A percentile compares a stretch with the other conserved stretches of the same genome.
phyloP scores from a whole-genome alignment of 2,113 vertebrate genomes.

The Fulica atra region DNA sequence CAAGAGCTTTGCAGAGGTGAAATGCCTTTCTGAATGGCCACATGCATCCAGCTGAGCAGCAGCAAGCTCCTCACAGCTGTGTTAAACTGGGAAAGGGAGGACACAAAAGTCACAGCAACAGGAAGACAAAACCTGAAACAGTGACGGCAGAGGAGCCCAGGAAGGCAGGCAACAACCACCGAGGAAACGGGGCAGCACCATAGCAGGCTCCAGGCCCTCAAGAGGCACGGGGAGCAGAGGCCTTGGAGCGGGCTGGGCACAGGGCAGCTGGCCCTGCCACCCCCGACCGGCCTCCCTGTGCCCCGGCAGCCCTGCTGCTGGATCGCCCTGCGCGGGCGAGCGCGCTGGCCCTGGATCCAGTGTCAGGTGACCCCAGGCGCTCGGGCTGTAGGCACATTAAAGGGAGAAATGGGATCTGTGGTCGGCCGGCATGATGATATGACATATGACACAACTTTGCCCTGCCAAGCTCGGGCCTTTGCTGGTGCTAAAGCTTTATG shows the following conservation, averaged over 20 bases:
- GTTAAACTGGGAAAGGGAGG: neutral
- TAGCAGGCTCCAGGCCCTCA: neutral
- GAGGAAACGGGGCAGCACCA: neutral
- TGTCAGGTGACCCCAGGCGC: neutral
- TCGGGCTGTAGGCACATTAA: too few species aligned
- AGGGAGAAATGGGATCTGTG: neutral
- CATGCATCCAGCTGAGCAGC: neutral
- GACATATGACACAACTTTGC: neutral
- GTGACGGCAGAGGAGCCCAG: neutral
- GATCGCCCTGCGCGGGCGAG: too few species aligned
- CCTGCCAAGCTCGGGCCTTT: neutral
- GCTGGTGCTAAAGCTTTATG: neutral
- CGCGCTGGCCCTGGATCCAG: too few species aligned
- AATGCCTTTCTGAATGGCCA: neutral
- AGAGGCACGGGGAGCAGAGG: neutral
- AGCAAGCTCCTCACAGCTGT: neutral
- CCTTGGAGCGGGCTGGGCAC: rapidly evolving
- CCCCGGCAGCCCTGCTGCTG: neutral
- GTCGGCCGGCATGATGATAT: neutral
- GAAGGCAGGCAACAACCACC: neutral
- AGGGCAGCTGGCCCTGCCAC: neutral
- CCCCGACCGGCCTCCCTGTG: neutral
- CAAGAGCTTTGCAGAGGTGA: neutral
- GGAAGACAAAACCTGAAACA: neutral
- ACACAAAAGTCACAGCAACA: neutral